Evolutionary conservation across 2,888 invertebrate genomes (phyloP), one percentile per base, ranked within the genome.

Genomic region (Heliconius cydno): DNA sequence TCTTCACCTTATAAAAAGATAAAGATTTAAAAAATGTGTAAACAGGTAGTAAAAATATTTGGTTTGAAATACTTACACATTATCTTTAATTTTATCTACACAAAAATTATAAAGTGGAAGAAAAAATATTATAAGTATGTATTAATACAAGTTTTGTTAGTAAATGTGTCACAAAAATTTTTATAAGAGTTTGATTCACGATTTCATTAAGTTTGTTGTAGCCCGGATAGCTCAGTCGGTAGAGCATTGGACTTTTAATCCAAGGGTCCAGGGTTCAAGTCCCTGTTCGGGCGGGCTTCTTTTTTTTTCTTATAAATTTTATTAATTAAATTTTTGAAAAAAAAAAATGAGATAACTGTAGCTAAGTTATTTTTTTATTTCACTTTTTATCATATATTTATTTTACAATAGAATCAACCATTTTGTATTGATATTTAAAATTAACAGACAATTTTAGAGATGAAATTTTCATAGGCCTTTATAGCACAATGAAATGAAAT

Each of bases 221-320:
- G 95, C 95, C 95, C 95, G 95, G 95, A 95, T 95, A 95, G 95
- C 95, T 95, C 95, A 95, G 95, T 95, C 94, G 95, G 95, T 95
- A 95, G 95, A 95, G 95, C 94, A 94, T 95, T 94, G 94, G 94
- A 94, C 94, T 94, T 96, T 96, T 96, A 96, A 96, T 96, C 96
- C 96, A 96, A 96, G 96, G 96, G 96, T 96, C 96, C 96, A 96
- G 96, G 96, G 96, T 96, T 96, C 96, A 96, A 96, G 96, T 96
- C 96, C 96, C 96, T 96, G 96, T 96, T 96, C 96, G 96, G 96
- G 96, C 96, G 96, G 82, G 70, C 19, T 25, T 34, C 41, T 73
- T 79, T 22, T 72, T 67, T 60, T 41, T 70, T n/a, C 6, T 30
- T 67, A 6, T 15, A 19, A 34, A 74, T 19, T 76, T 25, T 46